Conservation (phyloP, 2,113 vertebrate species). For the Clarias macrocephalus region DNA sequence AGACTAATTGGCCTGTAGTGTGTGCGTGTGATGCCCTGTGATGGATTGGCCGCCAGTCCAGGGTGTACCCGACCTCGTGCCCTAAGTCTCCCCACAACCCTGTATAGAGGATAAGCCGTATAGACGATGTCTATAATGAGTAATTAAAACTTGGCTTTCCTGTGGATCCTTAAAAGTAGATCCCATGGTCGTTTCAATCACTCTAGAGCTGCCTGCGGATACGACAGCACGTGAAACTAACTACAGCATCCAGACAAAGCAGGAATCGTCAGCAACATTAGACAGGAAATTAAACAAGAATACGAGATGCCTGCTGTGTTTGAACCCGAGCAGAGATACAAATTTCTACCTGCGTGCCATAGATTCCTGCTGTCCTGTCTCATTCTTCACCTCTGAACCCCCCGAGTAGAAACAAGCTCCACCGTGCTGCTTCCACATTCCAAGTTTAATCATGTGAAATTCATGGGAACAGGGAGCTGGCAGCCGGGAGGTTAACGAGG, state of each 20-base stretch:
- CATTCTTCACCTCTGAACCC: slow-evolving; percentile 39
- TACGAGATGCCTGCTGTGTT: slow-evolving; percentile 44
- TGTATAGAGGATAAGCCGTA: too few species aligned
- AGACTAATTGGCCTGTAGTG: too few species aligned
- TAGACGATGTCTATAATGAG: too few species aligned
- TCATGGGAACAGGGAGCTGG: slow-evolving; percentile 40
- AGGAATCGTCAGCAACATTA: slow-evolving; percentile 41
- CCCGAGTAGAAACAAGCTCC: not conserved
- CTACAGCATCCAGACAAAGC: not conserved
- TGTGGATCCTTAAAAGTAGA: slow-evolving; percentile 25
- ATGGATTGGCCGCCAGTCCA: too few species aligned
- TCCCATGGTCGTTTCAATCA: not conserved
- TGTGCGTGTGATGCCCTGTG: too few species aligned
- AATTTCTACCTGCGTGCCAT: slow-evolving; percentile 48
- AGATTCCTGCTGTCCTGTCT: slow-evolving; percentile 28
- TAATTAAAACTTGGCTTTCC: slow-evolving; percentile 46
- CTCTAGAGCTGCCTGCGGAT: slow-evolving; percentile 39
- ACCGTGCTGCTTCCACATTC: slow-evolving; percentile 11
- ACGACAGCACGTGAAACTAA: slow-evolving; percentile 30
- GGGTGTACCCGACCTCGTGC: too few species aligned
- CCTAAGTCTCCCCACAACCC: too few species aligned
- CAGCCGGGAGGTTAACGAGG: slow-evolving; percentile 54
- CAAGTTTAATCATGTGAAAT: slow-evolving; percentile 51
- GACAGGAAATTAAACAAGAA: slow-evolving; percentile 49
- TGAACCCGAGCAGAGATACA: slow-evolving; percentile 39